Conservation (phyloP, 2,113 vertebrate genomes). For the Megaceryle torquata region DNA sequence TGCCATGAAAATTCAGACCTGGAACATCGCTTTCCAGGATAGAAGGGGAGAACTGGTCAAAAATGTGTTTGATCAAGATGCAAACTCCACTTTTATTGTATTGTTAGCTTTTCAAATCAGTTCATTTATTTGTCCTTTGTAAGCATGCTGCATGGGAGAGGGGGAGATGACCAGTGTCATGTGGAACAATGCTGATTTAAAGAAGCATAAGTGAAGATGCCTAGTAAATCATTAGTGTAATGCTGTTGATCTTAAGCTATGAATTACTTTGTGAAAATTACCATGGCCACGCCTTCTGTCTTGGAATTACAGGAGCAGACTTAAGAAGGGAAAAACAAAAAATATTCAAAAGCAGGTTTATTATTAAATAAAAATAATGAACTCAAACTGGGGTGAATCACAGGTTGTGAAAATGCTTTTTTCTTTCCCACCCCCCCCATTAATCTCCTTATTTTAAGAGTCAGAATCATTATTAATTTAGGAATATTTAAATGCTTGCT, state of each 20-base stretch:
- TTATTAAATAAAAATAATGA: background rate
- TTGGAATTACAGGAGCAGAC: background rate
- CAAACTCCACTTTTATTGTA: background rate
- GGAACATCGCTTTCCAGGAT: background rate
- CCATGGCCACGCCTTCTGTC: background rate
- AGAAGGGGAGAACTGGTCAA: background rate
- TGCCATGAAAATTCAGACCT: background rate
- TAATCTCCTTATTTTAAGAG: background rate
- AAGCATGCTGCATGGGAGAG: background rate
- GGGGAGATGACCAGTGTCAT: background rate
- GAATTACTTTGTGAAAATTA: conserved; percentile 14
- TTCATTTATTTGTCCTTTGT: background rate
- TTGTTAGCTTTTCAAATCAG: background rate
- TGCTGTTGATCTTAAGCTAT: background rate
- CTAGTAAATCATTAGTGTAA: background rate
- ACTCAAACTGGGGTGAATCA: background rate
- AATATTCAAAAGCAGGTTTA: background rate
- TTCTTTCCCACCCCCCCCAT: background rate
- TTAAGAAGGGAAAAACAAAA: background rate
- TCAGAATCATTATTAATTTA: background rate
- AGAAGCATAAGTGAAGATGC: background rate
- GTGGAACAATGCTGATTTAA: background rate
- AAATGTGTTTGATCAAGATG: background rate
- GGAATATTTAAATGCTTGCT: background rate
- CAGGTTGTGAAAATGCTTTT: background rate